A percentile compares a stretch with the other conserved stretches of the same genome.
phyloP scores from a whole-genome alignment of 2,113 vertebrate species.

The Nibea coibor region DNA sequence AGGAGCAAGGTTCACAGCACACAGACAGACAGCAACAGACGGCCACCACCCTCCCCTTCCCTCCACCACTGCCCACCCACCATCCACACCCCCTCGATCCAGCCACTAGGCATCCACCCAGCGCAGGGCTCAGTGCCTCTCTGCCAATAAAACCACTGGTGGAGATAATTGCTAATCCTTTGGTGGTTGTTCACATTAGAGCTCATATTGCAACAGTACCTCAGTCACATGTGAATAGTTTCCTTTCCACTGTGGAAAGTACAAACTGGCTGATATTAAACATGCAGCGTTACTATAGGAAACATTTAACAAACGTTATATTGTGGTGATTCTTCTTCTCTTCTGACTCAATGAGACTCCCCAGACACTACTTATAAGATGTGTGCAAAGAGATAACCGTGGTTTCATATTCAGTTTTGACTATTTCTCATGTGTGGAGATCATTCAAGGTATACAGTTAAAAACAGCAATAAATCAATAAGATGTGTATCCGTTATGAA shows the following conservation, averaged over 20 bases:
- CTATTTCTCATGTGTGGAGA: too few relatives aligned
- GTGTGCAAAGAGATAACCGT: too few relatives aligned
- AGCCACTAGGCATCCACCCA: neutral
- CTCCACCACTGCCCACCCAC: neutral
- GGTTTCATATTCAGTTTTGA: too few relatives aligned
- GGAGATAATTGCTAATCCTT: conserved; percentile 35
- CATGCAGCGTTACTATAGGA: neutral
- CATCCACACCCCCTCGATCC: neutral
- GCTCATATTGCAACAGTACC: neutral
- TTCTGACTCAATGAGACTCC: too few relatives aligned
- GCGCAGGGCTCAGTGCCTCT: neutral
- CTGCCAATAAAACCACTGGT: neutral
- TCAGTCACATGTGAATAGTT: neutral
- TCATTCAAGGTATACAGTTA: too few relatives aligned
- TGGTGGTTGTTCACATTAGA: conserved; percentile 24
- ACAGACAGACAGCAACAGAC: conserved; percentile 81
- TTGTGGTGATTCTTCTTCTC: too few relatives aligned
- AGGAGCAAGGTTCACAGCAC: conserved; percentile 67
- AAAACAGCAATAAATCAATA: too few relatives aligned
- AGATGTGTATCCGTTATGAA: too few relatives aligned
- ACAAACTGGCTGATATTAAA: neutral
- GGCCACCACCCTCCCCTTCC: conserved; percentile 9
- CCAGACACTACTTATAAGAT: too few relatives aligned
- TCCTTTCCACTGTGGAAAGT: neutral
- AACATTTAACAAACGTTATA: neutral